phyloP scores from a whole-genome alignment of 1,140 invertebrate species.

The Dinothrombium tinctorium region DNA sequence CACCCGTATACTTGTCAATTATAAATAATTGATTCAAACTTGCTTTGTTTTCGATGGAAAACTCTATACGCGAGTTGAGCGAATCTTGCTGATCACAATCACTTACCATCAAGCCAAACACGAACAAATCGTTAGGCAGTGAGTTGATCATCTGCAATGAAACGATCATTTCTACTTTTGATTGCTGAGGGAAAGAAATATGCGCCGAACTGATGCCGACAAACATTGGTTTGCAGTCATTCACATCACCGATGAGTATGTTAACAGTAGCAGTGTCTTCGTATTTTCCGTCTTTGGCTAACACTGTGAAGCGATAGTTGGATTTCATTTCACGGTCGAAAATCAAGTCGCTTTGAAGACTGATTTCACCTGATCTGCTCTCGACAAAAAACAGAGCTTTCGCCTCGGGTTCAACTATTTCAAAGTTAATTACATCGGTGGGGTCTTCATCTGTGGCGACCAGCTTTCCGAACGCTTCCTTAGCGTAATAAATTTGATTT shows the following conservation, averaged over 20 bases:
- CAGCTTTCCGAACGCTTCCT: conserved; percentile 1
- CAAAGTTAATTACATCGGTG: not conserved
- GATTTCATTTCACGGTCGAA: conserved; percentile 32
- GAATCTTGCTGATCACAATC: not conserved
- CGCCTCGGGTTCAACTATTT: not conserved
- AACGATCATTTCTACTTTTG: not conserved
- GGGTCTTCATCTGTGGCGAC: conserved; percentile 13
- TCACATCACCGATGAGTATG: conserved; percentile 49
- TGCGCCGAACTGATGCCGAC: not conserved
- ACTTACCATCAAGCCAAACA: not conserved
- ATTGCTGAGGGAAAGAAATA: not conserved
- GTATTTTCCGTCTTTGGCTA: conserved; percentile 55
- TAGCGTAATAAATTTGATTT: conserved; percentile 25
- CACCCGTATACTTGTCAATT: not conserved
- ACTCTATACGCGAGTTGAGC: not conserved
- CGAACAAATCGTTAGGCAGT: not conserved
- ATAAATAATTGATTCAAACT: not conserved
- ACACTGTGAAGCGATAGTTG: conserved; percentile 50
- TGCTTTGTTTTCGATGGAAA: not conserved
- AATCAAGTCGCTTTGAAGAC: conserved; percentile 29
- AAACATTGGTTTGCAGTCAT: conserved; percentile 20
- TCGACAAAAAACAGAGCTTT: conserved; percentile 45
- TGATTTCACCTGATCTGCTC: conserved; percentile 62
- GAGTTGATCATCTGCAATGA: not conserved
- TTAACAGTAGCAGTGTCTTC: conserved; percentile 26